These are phyloP conservation scores for Cardiocondyla obscurior DNA, from an alignment of 1,140 invertebrate species.

Conservation along the genomic window DNA sequence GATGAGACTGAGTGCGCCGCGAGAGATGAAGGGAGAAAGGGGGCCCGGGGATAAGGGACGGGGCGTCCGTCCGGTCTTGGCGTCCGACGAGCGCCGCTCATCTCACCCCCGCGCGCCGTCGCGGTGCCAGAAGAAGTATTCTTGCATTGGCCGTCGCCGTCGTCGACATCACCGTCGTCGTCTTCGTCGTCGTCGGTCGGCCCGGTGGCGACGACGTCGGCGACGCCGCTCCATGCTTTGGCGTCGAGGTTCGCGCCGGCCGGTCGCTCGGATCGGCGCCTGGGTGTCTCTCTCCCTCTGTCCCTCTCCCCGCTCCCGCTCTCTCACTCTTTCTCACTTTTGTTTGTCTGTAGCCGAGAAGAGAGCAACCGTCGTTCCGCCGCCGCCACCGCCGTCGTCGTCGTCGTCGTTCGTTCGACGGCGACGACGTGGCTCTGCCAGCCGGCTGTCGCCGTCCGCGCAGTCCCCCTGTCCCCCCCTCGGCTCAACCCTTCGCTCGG, in stretches of 20 bases:
- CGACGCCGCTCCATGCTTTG: slow-evolving; percentile 70
- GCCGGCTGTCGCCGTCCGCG: slow-evolving; percentile 61
- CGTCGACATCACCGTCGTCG: slow-evolving; percentile 37
- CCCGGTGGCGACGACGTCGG: slow-evolving; percentile 54
- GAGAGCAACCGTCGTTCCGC: slow-evolving; percentile 64
- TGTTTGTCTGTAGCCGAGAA: slow-evolving; percentile 56
- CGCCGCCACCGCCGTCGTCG: slow-evolving; percentile 53
- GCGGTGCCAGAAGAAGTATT: slow-evolving; percentile 71
- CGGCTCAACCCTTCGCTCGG: not conserved
- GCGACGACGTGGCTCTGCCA: slow-evolving; percentile 66
- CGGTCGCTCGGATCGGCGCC: slow-evolving; percentile 73
- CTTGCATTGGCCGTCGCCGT: slow-evolving; percentile 67
- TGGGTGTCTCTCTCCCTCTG: slow-evolving; percentile 70
- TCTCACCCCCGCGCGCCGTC: slow-evolving; percentile 58
- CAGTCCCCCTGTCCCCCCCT: not conserved
- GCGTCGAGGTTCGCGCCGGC: slow-evolving; percentile 74
- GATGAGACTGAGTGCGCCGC: slow-evolving; percentile 25
- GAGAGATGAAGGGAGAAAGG: slow-evolving; percentile 35
- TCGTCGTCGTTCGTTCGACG: slow-evolving; percentile 58
- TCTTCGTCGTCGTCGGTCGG: slow-evolving; percentile 54
- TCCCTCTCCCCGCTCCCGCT: slow-evolving; percentile 61
- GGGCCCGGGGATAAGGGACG: slow-evolving; percentile 19
- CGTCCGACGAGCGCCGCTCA: slow-evolving; percentile 60
- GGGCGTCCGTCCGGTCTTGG: slow-evolving; percentile 68
- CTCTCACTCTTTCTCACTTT: slow-evolving; percentile 60